Percentiles rank a stretch among this genome's conserved stretches.
Conservation (phyloP, 2,113 vertebrate genomes). For the Rhinolophus ferrumequinum region DNA sequence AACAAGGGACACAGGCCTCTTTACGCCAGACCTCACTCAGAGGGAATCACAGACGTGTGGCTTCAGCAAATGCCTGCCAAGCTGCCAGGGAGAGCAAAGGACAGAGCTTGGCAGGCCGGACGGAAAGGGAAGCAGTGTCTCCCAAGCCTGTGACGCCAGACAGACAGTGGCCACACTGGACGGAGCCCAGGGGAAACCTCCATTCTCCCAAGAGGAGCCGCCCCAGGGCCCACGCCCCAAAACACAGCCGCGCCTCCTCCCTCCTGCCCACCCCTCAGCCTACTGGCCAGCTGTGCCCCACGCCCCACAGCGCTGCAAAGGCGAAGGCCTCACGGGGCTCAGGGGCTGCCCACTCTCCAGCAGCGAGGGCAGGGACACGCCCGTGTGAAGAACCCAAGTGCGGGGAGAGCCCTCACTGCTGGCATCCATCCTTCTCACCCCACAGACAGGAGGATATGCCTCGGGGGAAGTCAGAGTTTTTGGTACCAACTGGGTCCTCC, state of each 20-base stretch:
- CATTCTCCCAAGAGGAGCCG: not conserved
- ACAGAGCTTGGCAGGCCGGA: not conserved
- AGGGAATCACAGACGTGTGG: conserved; percentile 55
- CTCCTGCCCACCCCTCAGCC: not conserved
- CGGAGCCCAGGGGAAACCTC: not conserved
- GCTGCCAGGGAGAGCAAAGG: conserved; percentile 16
- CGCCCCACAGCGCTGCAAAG: not conserved
- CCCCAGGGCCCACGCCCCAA: not conserved
- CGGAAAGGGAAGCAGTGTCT: not conserved
- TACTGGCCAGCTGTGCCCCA: not conserved
- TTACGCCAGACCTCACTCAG: conserved; percentile 25
- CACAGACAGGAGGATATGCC: not conserved
- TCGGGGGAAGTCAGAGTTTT: not conserved
- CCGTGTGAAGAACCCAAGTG: accelerated
- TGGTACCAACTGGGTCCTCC: not conserved
- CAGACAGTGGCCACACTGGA: not conserved
- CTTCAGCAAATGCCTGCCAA: conserved; percentile 51
- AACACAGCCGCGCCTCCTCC: not conserved
- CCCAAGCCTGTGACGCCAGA: not conserved
- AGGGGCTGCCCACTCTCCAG: not conserved
- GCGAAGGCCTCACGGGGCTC: not conserved
- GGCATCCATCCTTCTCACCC: no score
- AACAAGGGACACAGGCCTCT: conserved; percentile 22
- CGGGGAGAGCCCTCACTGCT: not conserved
- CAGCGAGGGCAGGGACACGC: not conserved